These are phyloP conservation scores for Patagioenas fasciata DNA, from an alignment of 2,113 vertebrate genomes.

Conservation along the genomic window DNA sequence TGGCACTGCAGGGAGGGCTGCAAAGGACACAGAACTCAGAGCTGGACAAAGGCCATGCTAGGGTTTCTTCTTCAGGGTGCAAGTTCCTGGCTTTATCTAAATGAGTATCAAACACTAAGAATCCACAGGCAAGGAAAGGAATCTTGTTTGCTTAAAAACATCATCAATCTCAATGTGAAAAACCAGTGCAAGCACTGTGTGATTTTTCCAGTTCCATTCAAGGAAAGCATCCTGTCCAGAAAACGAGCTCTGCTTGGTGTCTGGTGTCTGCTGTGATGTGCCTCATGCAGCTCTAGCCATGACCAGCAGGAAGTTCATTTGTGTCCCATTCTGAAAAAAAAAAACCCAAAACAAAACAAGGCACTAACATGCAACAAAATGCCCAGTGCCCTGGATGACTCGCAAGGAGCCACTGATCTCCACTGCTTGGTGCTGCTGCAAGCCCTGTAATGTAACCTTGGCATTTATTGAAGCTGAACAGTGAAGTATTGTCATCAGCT, in stretches of 20 bases:
- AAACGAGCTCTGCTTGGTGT: neutral
- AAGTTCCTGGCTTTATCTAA: neutral
- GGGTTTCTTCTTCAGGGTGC: neutral
- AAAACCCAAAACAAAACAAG: neutral
- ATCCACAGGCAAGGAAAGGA: neutral
- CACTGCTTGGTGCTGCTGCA: neutral
- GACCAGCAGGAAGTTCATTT: neutral
- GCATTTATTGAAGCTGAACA: neutral
- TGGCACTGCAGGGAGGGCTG: neutral
- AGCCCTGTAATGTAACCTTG: neutral
- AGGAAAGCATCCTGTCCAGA: neutral
- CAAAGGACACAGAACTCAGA: neutral
- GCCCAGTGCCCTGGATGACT: rapidly evolving
- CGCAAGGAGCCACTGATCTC: neutral
- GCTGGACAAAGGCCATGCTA: neutral
- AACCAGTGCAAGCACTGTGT: neutral
- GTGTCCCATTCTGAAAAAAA: neutral
- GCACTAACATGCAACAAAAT: neutral
- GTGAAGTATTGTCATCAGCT: neutral
- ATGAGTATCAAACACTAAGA: neutral
- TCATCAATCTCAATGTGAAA: rapidly evolving
- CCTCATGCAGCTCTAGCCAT: neutral
- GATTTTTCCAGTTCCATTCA: neutral
- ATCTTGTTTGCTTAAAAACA: neutral
- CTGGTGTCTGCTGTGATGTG: neutral